These are phyloP conservation scores for Tenodera sinensis DNA, from an alignment of 2,888 invertebrate genomes.

Conservation along the genomic window DNA sequence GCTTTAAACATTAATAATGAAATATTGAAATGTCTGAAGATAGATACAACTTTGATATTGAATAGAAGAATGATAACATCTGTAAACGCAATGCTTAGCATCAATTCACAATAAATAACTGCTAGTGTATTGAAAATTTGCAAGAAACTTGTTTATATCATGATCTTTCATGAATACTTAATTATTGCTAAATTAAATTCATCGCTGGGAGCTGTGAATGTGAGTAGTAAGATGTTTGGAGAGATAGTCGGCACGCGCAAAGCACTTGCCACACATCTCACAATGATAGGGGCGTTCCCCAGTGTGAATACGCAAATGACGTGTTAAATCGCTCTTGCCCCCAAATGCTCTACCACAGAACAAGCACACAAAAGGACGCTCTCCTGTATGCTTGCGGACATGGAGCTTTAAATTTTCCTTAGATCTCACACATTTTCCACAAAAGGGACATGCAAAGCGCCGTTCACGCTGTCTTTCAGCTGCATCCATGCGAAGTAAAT, in stretches of 20 bases:
- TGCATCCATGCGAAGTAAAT: conserved; percentile 58
- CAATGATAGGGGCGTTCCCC: conserved; percentile 88
- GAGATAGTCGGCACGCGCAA: conserved; percentile 84
- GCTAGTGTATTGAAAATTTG: neutral
- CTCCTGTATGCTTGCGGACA: conserved; percentile 82
- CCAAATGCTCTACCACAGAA: conserved; percentile 87
- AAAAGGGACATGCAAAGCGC: conserved; percentile 83
- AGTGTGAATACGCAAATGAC: conserved; percentile 83
- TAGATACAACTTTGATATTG: neutral
- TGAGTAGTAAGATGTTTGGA: conserved; percentile 89
- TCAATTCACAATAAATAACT: neutral
- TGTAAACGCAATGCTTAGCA: neutral
- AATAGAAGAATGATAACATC: neutral
- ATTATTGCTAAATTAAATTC: conserved; percentile 4
- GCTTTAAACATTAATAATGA: neutral
- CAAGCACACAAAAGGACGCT: conserved; percentile 85
- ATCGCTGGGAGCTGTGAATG: conserved; percentile 55
- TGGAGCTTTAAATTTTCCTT: conserved; percentile 86
- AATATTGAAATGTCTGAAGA: neutral
- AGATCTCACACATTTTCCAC: conserved; percentile 83
- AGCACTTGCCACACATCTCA: conserved; percentile 88
- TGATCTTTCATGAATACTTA: neutral
- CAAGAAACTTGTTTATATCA: neutral
- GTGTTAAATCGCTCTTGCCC: conserved; percentile 81
- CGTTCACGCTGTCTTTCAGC: conserved; percentile 63